These are phyloP conservation scores for Lasioglossum morio DNA, from an alignment of 2,888 invertebrate species.

Conservation along the genomic window DNA sequence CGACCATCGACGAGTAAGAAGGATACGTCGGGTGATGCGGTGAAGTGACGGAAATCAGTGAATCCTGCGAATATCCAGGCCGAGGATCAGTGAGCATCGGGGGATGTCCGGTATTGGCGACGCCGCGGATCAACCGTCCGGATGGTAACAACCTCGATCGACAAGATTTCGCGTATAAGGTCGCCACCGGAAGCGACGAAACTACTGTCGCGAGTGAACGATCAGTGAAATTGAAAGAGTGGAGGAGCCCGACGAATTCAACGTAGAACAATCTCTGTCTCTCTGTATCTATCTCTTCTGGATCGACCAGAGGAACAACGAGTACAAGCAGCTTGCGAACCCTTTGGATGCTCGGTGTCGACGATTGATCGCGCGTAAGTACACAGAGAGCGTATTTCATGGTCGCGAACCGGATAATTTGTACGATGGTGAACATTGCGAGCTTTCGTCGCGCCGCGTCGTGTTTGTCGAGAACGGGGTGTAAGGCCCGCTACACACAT, in stretches of 20 bases:
- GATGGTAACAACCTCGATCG: neutral
- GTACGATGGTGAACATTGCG: neutral
- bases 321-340: slow-evolving; percentile 16
- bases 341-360: slow-evolving; percentile 66
- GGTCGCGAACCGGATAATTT: neutral
- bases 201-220: slow-evolving; percentile 11
- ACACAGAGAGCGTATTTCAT: neutral
- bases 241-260: neutral
- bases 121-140: neutral
- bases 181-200: neutral
- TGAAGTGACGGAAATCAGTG: slow-evolving; percentile 20
- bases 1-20: neutral
- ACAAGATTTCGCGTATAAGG: neutral
- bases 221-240: neutral
- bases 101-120: neutral
- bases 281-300: neutral
- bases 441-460: neutral
- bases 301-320: neutral
- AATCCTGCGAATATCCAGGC: neutral
- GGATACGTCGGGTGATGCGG: slow-evolving; percentile 5
- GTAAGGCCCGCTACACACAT: too few relatives aligned
- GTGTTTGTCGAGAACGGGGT: neutral
- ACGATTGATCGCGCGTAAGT: slow-evolving; percentile 78
- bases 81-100: neutral
- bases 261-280: neutral